Percentiles rank a stretch among this genome's conserved stretches.
Evolutionary conservation across 2,888 invertebrate genomes (phyloP).

Genomic region (Bombylius major): DNA sequence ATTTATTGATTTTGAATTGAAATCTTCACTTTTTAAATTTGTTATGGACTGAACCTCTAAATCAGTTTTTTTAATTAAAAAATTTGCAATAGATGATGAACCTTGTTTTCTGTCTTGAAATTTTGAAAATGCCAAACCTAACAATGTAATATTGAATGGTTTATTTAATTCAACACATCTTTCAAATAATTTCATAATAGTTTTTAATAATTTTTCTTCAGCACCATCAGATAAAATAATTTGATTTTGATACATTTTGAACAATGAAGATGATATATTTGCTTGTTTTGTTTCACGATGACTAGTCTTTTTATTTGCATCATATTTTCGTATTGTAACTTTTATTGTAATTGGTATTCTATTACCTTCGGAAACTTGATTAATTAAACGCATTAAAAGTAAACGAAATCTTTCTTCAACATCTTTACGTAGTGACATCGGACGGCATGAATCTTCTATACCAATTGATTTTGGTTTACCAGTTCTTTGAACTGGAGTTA

Average conservation of each 20-base stretch:
- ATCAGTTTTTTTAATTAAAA: conserved; percentile 53
- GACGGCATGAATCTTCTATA: conserved; percentile 64
- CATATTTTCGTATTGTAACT: conserved; percentile 61
- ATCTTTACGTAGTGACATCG: conserved; percentile 58
- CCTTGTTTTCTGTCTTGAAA: conserved; percentile 59
- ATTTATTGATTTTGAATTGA: conserved; percentile 17
- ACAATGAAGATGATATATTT: conserved; percentile 55
- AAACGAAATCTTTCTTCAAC: conserved; percentile 59
- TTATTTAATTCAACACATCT: conserved; percentile 57
- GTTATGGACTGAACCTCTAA: conserved; percentile 66
- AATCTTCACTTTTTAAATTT: conserved; percentile 44
- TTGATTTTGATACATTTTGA: conserved; percentile 39
- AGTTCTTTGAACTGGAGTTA: conserved; percentile 54
- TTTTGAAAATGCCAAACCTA: conserved; percentile 72
- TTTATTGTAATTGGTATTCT: conserved; percentile 63
- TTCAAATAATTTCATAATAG: conserved; percentile 62
- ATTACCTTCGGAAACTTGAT: conserved; percentile 63
- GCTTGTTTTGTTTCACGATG: conserved; percentile 66
- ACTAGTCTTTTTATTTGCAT: conserved; percentile 50
- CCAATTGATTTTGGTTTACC: conserved; percentile 70
- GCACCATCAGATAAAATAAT: conserved; percentile 40
- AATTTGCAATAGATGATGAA: conserved; percentile 59
- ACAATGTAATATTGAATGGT: conserved; percentile 65
- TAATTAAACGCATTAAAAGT: conserved; percentile 54
- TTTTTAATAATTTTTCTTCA: conserved; percentile 51